phyloP scores from a whole-genome alignment of 2,888 invertebrate genomes.

The Callimorpha dominula region DNA sequence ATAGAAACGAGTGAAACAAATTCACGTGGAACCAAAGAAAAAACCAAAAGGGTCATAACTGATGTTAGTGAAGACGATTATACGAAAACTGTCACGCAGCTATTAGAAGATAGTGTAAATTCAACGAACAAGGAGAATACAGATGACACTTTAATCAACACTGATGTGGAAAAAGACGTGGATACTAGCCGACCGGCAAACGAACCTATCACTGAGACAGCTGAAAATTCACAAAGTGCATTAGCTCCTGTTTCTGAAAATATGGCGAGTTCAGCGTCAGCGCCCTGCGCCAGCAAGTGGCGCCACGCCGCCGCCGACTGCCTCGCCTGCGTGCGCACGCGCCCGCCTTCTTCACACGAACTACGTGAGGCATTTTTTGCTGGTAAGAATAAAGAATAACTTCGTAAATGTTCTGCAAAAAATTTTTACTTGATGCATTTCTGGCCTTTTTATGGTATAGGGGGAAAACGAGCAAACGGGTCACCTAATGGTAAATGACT shows the following conservation, averaged over 20 bases:
- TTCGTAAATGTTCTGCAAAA: background rate
- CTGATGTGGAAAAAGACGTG: slow-evolving; percentile 26
- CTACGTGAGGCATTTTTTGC: slow-evolving; percentile 82
- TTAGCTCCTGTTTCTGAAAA: slow-evolving; percentile 33
- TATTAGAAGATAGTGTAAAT: slow-evolving; percentile 36
- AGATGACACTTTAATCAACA: slow-evolving; percentile 19
- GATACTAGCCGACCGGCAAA: slow-evolving; percentile 10
- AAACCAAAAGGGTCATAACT: slow-evolving; percentile 41
- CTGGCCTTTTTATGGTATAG: too few species aligned
- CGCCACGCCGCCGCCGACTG: slow-evolving; percentile 72
- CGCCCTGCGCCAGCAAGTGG: slow-evolving; percentile 55
- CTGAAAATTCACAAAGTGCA: slow-evolving; percentile 37
- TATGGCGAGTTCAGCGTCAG: slow-evolving; percentile 27
- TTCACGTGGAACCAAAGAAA: slow-evolving; percentile 51
- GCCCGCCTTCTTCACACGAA: slow-evolving; percentile 79
- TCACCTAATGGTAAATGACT: too few species aligned
- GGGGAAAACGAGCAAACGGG: too few species aligned
- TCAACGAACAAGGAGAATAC: slow-evolving; percentile 43
- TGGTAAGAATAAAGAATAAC: slow-evolving; percentile 56
- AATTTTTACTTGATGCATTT: background rate
- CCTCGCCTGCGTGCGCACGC: slow-evolving; percentile 74
- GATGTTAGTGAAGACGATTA: slow-evolving; percentile 31
- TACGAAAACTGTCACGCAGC: slow-evolving; percentile 25
- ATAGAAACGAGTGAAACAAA: slow-evolving; percentile 36
- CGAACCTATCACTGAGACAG: slow-evolving; percentile 25